Conservation (phyloP, 2,797 vertebrate species). For the Cebuella pygmaea region DNA sequence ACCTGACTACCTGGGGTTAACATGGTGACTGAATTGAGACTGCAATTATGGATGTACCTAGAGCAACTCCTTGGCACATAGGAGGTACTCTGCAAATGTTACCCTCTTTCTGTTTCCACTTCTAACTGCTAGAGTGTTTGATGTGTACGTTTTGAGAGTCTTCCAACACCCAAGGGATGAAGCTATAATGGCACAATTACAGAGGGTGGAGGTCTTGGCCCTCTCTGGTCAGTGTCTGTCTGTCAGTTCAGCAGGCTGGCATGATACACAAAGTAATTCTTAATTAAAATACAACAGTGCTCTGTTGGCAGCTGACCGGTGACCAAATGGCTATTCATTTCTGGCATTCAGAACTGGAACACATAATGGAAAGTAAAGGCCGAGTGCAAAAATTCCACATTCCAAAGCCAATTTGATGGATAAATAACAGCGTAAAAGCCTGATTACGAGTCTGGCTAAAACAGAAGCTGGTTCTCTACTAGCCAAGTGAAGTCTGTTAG, state of each 20-base stretch:
- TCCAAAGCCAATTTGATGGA: slow-evolving; percentile 55
- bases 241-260: slow-evolving; percentile 55
- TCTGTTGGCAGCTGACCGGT: slow-evolving; percentile 49
- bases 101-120: neutral
- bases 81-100: slow-evolving; percentile 3
- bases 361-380: slow-evolving; percentile 55
- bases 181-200: slow-evolving; percentile 18
- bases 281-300: slow-evolving; percentile 56
- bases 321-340: slow-evolving; percentile 60
- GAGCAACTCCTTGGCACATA: neutral
- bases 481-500: slow-evolving; percentile 12
- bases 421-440: slow-evolving; percentile 57
- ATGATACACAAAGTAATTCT: slow-evolving; percentile 48
- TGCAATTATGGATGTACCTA: neutral
- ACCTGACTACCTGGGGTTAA: neutral
- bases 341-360: slow-evolving; percentile 58
- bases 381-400: slow-evolving; percentile 58
- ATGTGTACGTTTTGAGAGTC: slow-evolving; percentile 21
- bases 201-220: slow-evolving; percentile 22
- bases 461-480: slow-evolving; percentile 52
- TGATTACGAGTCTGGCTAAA: slow-evolving; percentile 53
- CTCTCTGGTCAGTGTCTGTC: slow-evolving; percentile 27
- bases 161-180: slow-evolving; percentile 39
- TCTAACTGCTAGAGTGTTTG: neutral
- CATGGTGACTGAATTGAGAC: neutral